Evolutionary conservation across 2,113 vertebrate genomes (phyloP).

Genomic region (Otis tarda): DNA sequence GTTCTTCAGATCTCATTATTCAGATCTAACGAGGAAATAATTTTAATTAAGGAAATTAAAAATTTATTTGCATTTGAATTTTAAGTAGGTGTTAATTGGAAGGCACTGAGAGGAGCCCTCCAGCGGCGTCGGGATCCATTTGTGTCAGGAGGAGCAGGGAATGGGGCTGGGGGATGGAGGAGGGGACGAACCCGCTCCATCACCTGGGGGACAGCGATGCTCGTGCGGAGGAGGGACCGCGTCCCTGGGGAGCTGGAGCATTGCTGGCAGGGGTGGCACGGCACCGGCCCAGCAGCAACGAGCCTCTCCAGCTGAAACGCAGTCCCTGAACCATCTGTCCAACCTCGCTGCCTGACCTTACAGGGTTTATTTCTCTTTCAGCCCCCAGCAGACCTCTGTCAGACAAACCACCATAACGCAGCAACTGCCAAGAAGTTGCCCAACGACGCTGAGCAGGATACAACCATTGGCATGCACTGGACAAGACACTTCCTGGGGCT

Average conservation of each 20-base stretch:
- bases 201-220: background rate
- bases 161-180: background rate
- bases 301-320: background rate
- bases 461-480: accelerated
- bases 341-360: background rate
- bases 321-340: background rate
- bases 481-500: background rate
- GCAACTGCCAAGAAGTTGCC: background rate
- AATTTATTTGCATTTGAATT: constrained; percentile 32
- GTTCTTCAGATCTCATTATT: background rate
- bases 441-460: background rate
- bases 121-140: accelerated
- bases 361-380: background rate
- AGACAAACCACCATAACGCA: background rate
- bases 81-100: constrained; percentile 35
- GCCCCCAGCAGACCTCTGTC: background rate
- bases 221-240: background rate
- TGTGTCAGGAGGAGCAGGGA: background rate
- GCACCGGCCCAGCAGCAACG: background rate
- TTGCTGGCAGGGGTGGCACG: background rate
- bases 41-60: constrained; percentile 63
- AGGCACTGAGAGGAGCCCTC: background rate
- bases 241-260: background rate
- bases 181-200: background rate
- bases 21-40: constrained; percentile 24